phyloP scores from a whole-genome alignment of 1,140 invertebrate genomes.

The Anastatus disparis region DNA sequence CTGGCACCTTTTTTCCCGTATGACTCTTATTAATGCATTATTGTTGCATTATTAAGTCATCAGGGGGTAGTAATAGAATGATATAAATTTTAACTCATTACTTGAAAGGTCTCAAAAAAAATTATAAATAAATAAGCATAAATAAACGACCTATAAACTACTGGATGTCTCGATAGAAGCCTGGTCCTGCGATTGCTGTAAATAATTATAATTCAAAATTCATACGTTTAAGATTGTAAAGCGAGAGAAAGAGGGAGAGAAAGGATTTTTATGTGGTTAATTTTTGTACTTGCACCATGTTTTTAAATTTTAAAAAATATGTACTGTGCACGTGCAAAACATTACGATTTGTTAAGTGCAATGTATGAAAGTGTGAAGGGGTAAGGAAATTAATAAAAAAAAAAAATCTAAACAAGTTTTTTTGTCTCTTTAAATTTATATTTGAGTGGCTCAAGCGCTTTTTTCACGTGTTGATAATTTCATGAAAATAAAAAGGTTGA shows the following conservation, averaged over 20 bases:
- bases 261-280: slow-evolving; percentile 6
- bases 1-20: neutral
- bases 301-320: neutral
- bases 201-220: slow-evolving; percentile 36
- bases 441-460: neutral
- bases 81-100: slow-evolving; percentile 6
- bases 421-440: neutral
- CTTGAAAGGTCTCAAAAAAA: neutral
- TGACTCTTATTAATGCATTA: neutral
- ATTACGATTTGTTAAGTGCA: slow-evolving; percentile 20
- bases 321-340: neutral
- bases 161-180: neutral
- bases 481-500: neutral
- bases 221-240: slow-evolving; percentile 8
- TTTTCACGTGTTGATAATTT: neutral
- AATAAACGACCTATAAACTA: neutral
- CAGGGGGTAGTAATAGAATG: neutral
- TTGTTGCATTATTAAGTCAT: slow-evolving; percentile 4
- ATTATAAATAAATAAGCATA: neutral
- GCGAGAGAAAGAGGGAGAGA: neutral
- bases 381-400: too few relatives aligned
- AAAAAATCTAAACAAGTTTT: neutral
- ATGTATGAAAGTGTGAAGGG: slow-evolving; percentile 6
- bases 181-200: slow-evolving; percentile 27
- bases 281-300: neutral